phyloP scores from a whole-genome alignment of 2,888 invertebrate genomes.

The Malthinus flaveolus region DNA sequence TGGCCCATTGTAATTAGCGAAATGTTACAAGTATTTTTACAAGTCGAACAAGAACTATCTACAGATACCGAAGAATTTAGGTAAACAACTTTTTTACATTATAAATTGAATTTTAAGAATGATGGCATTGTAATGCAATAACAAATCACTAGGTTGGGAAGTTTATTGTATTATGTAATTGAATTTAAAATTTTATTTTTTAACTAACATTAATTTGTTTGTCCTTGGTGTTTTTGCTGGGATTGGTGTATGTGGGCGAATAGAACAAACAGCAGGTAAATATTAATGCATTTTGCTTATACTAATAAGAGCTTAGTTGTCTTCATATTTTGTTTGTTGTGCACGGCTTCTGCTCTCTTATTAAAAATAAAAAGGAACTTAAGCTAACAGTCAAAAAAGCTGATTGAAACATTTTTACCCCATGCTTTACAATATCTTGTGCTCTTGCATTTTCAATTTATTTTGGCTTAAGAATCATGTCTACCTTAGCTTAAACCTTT shows the following conservation, averaged over 20 bases:
- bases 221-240: slow-evolving; percentile 33
- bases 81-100: slow-evolving; percentile 51
- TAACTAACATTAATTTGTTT: slow-evolving; percentile 32
- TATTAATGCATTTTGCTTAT: slow-evolving; percentile 14
- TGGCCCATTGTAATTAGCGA: slow-evolving; percentile 93
- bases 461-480: no score
- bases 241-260: slow-evolving; percentile 29
- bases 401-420: no score
- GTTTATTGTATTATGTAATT: not conserved
- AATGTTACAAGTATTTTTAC: slow-evolving; percentile 84
- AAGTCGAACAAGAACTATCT: slow-evolving; percentile 81
- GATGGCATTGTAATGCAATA: no score
- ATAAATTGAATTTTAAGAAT: not conserved
- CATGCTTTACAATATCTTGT: no score
- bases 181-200: slow-evolving; percentile 12
- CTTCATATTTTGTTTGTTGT: no score
- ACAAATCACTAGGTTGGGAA: no score
- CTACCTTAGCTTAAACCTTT: no score
- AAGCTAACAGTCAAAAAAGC: no score
- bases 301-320: not conserved
- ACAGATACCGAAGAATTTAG: slow-evolving; percentile 77
- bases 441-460: no score
- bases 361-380: no score
- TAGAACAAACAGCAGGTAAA: slow-evolving; percentile 43
- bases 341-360: no score